phyloP scores from a whole-genome alignment of 2,113 vertebrate genomes.

The Carassius carassius region DNA sequence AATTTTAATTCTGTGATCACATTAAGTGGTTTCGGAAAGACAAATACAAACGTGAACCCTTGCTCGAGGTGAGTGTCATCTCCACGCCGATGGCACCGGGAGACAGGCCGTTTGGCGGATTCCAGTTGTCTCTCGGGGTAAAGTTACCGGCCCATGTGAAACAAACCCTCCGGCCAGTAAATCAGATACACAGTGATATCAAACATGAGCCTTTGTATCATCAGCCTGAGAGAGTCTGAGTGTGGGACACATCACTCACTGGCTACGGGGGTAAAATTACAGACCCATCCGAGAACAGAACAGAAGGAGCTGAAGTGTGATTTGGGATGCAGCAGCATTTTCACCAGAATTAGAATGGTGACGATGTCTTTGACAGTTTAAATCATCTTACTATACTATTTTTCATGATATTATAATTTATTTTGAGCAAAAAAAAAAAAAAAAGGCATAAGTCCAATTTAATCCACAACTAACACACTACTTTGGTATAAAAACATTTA shows the following conservation, averaged over 20 bases:
- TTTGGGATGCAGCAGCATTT: constrained; percentile 4
- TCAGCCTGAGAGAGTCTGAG: constrained; percentile 45
- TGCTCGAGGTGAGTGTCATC: constrained; percentile 64
- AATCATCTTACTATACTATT: background rate
- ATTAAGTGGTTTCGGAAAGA: constrained; percentile 72
- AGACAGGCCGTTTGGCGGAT: constrained; percentile 55
- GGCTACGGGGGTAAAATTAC: constrained; percentile 46
- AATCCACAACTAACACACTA: background rate
- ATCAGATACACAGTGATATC: constrained; percentile 58
- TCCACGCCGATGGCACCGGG: constrained; percentile 63
- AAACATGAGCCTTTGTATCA: constrained; percentile 48
- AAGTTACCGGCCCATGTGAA: constrained; percentile 60
- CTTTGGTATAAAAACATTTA: too few species aligned
- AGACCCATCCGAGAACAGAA: constrained; percentile 20
- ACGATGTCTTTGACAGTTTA: constrained; percentile 26
- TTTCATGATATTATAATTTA: too few species aligned
- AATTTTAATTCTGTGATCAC: constrained; percentile 80
- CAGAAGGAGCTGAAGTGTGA: constrained; percentile 36
- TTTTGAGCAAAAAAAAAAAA: background rate
- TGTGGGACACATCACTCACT: background rate
- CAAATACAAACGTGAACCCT: constrained; percentile 68
- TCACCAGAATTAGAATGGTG: background rate
- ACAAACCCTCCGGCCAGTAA: constrained; percentile 49
- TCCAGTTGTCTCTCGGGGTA: constrained; percentile 56
- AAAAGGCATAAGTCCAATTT: background rate